Conservation (phyloP, 2,113 vertebrate genomes). For the Hystrix brachyura region DNA sequence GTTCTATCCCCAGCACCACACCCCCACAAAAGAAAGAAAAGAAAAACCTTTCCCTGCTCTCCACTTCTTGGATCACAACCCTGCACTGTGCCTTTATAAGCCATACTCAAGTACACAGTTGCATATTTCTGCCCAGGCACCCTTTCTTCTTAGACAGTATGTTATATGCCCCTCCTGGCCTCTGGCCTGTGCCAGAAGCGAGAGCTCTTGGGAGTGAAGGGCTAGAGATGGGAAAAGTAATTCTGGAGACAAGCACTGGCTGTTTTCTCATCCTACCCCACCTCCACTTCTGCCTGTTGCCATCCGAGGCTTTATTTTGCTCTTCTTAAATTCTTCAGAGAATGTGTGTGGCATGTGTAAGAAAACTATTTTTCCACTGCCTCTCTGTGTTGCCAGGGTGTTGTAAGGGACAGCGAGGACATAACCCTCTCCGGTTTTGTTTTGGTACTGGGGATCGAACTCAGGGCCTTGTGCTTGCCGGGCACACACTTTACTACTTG, state of each 20-base stretch:
- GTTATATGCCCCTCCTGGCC: not conserved
- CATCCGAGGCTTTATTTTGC: conserved; percentile 53
- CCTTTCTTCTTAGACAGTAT: not conserved
- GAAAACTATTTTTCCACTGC: conserved; percentile 4
- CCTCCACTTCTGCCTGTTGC: not conserved
- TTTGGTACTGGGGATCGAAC: no score
- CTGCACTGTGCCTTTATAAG: not conserved
- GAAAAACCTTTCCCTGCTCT: not conserved
- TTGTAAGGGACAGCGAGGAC: not conserved
- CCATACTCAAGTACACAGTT: not conserved
- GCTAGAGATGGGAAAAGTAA: not conserved
- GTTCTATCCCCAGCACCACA: no score
- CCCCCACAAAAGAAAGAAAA: no score
- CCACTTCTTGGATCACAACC: conserved; percentile 11
- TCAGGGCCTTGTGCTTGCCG: no score
- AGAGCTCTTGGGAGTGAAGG: not conserved
- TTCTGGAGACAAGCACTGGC: conserved; percentile 3
- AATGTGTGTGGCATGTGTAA: not conserved
- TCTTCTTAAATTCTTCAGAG: conserved; percentile 41
- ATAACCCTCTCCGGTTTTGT: not conserved
- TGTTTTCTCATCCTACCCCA: not conserved
- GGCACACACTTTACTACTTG: no score
- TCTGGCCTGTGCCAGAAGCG: not conserved
- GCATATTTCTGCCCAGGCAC: conserved; percentile 3
- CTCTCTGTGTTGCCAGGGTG: not conserved